Evolutionary conservation across 2,113 vertebrate species (phyloP).

Genomic region (Fukomys damarensis): DNA sequence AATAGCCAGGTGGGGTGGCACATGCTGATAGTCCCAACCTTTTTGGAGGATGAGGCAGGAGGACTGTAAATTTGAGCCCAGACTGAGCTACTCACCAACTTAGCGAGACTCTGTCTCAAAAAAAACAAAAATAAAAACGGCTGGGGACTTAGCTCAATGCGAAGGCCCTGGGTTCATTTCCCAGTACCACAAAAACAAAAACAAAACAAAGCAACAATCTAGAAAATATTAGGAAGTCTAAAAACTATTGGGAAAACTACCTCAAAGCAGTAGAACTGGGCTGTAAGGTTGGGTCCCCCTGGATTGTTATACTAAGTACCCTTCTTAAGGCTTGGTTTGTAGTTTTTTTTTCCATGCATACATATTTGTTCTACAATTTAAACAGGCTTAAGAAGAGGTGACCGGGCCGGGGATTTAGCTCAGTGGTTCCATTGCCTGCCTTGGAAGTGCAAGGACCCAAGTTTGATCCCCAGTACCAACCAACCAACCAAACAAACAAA

Average conservation of each 20-base stretch:
- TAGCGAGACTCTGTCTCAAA: not conserved
- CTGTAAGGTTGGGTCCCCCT: not conserved
- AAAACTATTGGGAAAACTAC: not conserved
- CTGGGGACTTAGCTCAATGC: not conserved
- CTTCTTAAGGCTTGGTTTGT: not conserved
- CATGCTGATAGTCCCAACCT: not conserved
- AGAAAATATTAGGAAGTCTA: not conserved
- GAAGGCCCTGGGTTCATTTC: not conserved
- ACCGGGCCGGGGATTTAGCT: no score
- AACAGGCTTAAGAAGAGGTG: not conserved
- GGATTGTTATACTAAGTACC: not conserved
- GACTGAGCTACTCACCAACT: not conserved
- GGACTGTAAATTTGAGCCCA: not conserved
- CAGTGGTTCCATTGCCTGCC: no score
- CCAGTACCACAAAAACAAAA: not conserved
- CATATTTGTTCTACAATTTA: not conserved
- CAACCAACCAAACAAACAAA: no score
- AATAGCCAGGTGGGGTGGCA: not conserved
- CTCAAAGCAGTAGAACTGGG: not conserved
- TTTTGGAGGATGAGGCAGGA: not conserved
- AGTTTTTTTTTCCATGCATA: not conserved
- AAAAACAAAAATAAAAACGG: not conserved
- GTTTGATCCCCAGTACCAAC: no score
- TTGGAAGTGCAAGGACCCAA: no score
- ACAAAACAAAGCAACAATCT: not conserved